Conservation (phyloP, 2,797 vertebrate genomes). For the Euphonia xanthogaster region DNA sequence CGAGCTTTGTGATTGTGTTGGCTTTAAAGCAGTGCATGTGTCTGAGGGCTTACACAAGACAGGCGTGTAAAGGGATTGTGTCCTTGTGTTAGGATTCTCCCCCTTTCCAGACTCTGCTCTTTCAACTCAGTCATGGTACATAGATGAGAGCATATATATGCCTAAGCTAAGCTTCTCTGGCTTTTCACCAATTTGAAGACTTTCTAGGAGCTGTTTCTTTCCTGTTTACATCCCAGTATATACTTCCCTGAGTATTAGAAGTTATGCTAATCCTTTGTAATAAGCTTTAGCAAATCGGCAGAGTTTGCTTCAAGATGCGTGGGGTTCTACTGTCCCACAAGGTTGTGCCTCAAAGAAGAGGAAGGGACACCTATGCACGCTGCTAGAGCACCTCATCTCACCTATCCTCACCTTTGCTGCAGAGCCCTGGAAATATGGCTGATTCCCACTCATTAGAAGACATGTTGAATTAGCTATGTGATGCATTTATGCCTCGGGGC, state of each 20-base stretch:
- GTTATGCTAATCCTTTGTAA: neutral
- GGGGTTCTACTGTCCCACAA: neutral
- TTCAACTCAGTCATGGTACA: neutral
- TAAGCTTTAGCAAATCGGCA: neutral
- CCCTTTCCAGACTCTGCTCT: neutral
- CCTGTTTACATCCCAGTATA: neutral
- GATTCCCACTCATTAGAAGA: neutral
- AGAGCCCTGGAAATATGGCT: neutral
- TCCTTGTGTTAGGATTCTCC: neutral
- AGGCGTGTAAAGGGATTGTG: slow-evolving; percentile 15
- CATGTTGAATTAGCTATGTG: slow-evolving; percentile 12
- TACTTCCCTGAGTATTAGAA: neutral
- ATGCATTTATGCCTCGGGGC: neutral
- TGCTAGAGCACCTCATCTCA: neutral
- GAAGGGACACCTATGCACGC: neutral
- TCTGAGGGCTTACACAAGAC: neutral
- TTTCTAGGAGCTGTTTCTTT: neutral
- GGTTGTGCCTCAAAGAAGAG: neutral
- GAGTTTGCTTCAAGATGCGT: neutral
- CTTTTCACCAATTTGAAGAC: neutral
- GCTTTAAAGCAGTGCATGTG: neutral
- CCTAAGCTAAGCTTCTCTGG: neutral
- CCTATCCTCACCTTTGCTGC: neutral
- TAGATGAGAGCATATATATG: neutral
- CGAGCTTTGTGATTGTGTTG: neutral